Percentiles rank a stretch among this genome's conserved stretches.
Evolutionary conservation across 2,888 invertebrate species (phyloP).

Genomic region (Drepanosiphum platanoidis): DNA sequence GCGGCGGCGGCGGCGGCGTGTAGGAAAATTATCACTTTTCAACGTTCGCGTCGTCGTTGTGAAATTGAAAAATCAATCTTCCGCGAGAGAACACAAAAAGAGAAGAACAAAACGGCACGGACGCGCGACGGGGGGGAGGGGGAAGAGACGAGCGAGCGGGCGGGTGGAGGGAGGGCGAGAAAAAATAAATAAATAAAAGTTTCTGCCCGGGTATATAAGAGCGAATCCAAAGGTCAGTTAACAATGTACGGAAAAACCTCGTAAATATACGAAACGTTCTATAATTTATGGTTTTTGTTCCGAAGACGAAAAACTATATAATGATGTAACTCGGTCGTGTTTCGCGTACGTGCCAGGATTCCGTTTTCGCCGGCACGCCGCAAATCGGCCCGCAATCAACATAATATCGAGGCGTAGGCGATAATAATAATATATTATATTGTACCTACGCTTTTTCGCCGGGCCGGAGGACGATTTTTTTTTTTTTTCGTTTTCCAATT

Average conservation of each 20-base stretch:
- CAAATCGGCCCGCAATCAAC: slow-evolving; percentile 1
- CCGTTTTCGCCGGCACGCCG: not conserved
- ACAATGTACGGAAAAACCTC: slow-evolving; percentile 23
- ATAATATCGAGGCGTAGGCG: no score
- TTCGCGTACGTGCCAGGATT: not conserved
- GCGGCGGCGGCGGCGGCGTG: no score
- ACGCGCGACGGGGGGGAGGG: not conserved
- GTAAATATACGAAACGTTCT: slow-evolving; percentile 27
- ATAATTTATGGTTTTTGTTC: slow-evolving; percentile 46
- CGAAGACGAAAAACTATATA: slow-evolving; percentile 24
- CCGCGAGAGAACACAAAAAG: no score
- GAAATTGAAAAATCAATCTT: slow-evolving; percentile 45
- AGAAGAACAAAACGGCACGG: not conserved
- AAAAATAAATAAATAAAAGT: slow-evolving; percentile 21
- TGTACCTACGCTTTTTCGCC: no score
- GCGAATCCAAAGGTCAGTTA: slow-evolving; percentile 28
- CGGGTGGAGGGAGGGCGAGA: not conserved
- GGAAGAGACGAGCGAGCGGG: not conserved
- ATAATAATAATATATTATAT: no score
- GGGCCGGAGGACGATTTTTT: no score
- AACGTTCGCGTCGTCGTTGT: not conserved
- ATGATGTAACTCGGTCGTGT: slow-evolving; percentile 14
- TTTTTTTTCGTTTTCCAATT: no score
- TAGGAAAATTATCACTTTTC: slow-evolving; percentile 34
- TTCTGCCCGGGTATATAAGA: not conserved